Conservation (phyloP, 2,888 invertebrate species). For the Suillia variegata region DNA sequence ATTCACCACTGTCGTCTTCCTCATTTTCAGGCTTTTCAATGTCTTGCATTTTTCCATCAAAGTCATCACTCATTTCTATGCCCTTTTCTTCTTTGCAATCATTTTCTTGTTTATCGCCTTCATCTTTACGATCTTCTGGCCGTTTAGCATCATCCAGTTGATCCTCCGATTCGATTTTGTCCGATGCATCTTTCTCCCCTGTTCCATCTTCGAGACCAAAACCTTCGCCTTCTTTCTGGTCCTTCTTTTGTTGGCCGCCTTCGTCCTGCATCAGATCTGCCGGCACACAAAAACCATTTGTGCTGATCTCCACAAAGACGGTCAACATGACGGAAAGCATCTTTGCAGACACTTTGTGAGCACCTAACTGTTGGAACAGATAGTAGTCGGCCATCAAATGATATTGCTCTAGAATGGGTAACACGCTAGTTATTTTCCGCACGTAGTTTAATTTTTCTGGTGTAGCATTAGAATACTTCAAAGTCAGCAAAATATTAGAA, state of each 20-base stretch:
- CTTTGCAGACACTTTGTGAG: conserved; percentile 81
- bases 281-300: conserved; percentile 92
- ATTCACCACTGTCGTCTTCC: conserved; percentile 68
- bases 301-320: conserved; percentile 82
- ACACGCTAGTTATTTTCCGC: conserved; percentile 42
- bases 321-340: conserved; percentile 81
- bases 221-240: conserved; percentile 70
- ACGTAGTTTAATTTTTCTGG: conserved; percentile 36
- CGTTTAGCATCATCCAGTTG: conserved; percentile 87
- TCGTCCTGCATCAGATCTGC: conserved; percentile 80
- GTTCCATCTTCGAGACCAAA: conserved; percentile 92
- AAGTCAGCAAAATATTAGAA: conserved; percentile 58
- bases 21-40: conserved; percentile 69
- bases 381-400: conserved; percentile 77
- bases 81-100: conserved; percentile 89
- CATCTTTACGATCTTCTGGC: conserved; percentile 69
- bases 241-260: conserved; percentile 65
- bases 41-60: conserved; percentile 74
- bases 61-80: conserved; percentile 95
- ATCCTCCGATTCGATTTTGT: conserved; percentile 81
- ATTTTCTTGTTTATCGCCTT: conserved; percentile 73
- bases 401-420: conserved; percentile 81
- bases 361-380: conserved; percentile 76
- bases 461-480: conserved; percentile 61
- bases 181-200: conserved; percentile 88